Base-by-base conservation (phyloP, 2,797 vertebrate genomes). In the Neopelma chrysocephalum region DNA sequence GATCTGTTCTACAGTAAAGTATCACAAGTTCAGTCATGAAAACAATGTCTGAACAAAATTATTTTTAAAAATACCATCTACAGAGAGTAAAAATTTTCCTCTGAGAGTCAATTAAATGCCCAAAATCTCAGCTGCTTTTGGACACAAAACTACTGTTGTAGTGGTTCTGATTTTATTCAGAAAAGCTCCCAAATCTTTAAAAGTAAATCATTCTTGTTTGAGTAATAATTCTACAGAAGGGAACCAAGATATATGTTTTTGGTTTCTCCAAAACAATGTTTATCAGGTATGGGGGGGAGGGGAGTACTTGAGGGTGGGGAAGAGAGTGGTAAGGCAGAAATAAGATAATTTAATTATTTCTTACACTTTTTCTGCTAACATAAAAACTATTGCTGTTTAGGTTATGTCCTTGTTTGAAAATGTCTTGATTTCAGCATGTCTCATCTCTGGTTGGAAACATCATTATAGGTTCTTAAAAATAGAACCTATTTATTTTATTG, bases 261-360 rank as follows among this genome's bases (percentile, higher is more conserved):
- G 6, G 2, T 23, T 66, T 80, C 16, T 86, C 42, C 61, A 32
- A 76, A 62, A 5, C 8, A 40, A 8, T 15, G 1, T 47, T 82
- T n/a, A 68, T 36, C 14, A 68, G 7, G 40, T 62, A n/a, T 31
- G 10, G 3, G 2, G 0, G 0, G 4, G 9, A 61, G 3, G 6
- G 6, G 5, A 23, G 11, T 19, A 4, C 3, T 50, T 58, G 17
- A n/a, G n/a, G 23, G 6, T 15, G 82, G 29, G 70, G 12, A 53
- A 69, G 3, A 82, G 15, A 62, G 10, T 34, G 32, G 11, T 11
- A 80, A 17, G 18, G 25, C 8, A 78, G 26, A 84, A 81, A 64
- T 0, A n/a, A 8, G 68, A 56, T 26, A 1, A 27, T 68, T 58
- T 65, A 21, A 4, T 34, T 73, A 3, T 54, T 70, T 66, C 47